Evolutionary conservation across 1,140 invertebrate genomes (phyloP), one percentile per base, ranked within the genome.

Genomic region (Hycleus cichorii): DNA sequence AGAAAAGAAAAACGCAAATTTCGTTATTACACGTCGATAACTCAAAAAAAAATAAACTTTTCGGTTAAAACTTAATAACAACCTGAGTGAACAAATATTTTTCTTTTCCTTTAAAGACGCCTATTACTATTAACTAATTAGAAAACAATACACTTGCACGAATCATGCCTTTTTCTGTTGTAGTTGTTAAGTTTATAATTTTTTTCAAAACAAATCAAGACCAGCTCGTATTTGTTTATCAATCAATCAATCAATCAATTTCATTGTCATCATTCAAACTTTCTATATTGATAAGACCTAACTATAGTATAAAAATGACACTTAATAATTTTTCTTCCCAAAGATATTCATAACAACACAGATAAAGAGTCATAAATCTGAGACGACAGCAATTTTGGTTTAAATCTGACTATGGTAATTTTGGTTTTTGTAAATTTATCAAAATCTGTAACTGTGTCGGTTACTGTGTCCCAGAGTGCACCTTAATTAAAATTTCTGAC

Each of bases 251-350:
- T 32, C 32, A 32, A 32, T 32, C 32, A 32, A 5, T 32, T 5
- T 32, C 32, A 32, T 18, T 1, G 2, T 32, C 4, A 32, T 32
- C 32, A 32, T 32, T 5, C 32, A 32, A 49, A 55, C 48, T 56
- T 46, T 42, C 56, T 57, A 56, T 47, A 32, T 45, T 45, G 39
- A 26, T 60, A 58, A 40, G 49, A 48, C 47, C 49, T 59, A 56
- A 59, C 49, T 56, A 63, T 59, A 50, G 60, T 62, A 59, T 63
- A 63, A 63, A 63, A 63, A 63, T 63, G 57, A 63, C 57, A 59
- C 60, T 42, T 42, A 42, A 42, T 42, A 42, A 18, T 18, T 18
- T 42, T 42, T 42, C 11, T 42, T 42, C 11, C 11, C 9, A n/a
- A 42, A n/a, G 11, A 54, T 48, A 57, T 18, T 18, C 18, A 18